A percentile compares a stretch with the other conserved stretches of the same genome.
These are phyloP conservation scores for Dryocosmus kuriphilus DNA, from an alignment of 2,888 invertebrate species.

Conservation along the genomic window DNA sequence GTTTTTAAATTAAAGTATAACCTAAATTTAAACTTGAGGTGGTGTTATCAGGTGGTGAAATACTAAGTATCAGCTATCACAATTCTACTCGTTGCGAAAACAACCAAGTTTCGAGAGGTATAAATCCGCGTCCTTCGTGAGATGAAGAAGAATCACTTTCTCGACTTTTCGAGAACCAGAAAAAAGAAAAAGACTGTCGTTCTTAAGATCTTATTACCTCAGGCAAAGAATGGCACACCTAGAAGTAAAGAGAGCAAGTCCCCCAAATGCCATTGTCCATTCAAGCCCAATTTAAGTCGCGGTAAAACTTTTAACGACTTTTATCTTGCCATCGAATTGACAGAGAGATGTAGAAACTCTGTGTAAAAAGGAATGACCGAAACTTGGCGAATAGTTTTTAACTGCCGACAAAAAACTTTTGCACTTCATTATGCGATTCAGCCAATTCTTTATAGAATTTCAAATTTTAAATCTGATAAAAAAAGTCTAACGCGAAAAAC, in stretches of 20 bases:
- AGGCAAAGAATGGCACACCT: constrained; percentile 41
- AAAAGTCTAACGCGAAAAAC: not conserved
- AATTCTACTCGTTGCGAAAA: not conserved
- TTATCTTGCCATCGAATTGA: constrained; percentile 44
- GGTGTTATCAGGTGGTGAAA: not conserved
- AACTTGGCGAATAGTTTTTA: constrained; percentile 16
- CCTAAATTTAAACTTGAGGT: not conserved
- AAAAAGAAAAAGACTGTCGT: not conserved
- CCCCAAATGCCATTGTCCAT: constrained; percentile 57
- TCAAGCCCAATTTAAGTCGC: constrained; percentile 60
- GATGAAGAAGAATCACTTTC: constrained; percentile 38
- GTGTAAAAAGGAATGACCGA: not conserved
- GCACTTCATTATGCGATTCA: constrained; percentile 4
- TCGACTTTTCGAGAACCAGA: constrained; percentile 10
- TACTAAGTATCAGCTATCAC: not conserved
- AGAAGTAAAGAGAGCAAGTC: constrained; percentile 41
- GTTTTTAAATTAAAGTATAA: no score
- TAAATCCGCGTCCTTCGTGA: constrained; percentile 30
- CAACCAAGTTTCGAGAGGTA: constrained; percentile 1
- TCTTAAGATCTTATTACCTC: constrained; percentile 36
- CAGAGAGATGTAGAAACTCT: constrained; percentile 26
- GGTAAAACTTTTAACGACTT: constrained; percentile 63
- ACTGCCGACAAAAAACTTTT: not conserved
- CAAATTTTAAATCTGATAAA: not conserved
- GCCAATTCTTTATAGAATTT: not conserved